Evolutionary conservation across 1,140 invertebrate species (phyloP).

Genomic region (Zaprionus taronus): DNA sequence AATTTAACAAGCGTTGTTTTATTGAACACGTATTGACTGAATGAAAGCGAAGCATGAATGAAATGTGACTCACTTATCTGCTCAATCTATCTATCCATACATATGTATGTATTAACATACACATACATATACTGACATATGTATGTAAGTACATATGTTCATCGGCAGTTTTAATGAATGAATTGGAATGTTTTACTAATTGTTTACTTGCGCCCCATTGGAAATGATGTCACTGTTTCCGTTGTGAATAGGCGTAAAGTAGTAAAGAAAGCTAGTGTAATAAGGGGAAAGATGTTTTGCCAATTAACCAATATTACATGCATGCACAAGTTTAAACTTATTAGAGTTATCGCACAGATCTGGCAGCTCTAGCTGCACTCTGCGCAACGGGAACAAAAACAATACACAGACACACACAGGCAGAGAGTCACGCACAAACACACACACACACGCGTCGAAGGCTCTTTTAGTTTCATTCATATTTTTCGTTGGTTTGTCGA

Average conservation of each 20-base stretch:
- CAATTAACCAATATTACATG: neutral
- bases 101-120: neutral
- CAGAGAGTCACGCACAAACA: slow-evolving; percentile 5
- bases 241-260: neutral
- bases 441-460: slow-evolving; percentile 40
- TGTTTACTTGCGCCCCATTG: slow-evolving; percentile 64
- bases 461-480: slow-evolving; percentile 76
- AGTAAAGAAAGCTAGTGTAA: neutral
- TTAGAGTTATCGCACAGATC: neutral
- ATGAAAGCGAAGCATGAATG: slow-evolving; percentile 51
- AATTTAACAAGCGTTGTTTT: slow-evolving; percentile 35
- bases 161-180: slow-evolving; percentile 73
- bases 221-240: slow-evolving; percentile 71
- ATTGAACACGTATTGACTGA: slow-evolving; percentile 38
- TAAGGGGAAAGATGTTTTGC: neutral
- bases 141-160: slow-evolving; percentile 39
- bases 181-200: slow-evolving; percentile 71
- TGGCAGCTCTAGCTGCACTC: neutral
- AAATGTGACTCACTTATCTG: slow-evolving; percentile 57
- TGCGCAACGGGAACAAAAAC: slow-evolving; percentile 29
- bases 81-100: slow-evolving; percentile 28
- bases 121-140: neutral
- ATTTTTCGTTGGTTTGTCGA: slow-evolving; percentile 34
- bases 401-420: slow-evolving; percentile 22
- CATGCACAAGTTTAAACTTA: neutral